Conservation (phyloP, 2,888 invertebrate genomes). For the Carterocephalus palaemon region DNA sequence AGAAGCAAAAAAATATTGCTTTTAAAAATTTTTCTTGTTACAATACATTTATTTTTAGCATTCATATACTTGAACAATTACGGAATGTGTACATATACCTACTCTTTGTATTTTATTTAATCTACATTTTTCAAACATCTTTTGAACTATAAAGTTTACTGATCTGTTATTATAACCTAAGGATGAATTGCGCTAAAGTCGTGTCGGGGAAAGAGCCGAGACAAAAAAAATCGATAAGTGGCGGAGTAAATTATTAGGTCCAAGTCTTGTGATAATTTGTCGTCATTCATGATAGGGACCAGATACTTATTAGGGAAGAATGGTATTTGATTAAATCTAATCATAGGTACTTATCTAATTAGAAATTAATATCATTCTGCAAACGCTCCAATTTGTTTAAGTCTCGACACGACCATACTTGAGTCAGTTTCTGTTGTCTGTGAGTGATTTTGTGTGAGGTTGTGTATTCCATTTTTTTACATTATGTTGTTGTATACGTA, state of each 20-base stretch:
- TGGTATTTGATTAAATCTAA: neutral
- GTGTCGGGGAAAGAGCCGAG: conserved; percentile 9
- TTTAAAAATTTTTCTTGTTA: no score
- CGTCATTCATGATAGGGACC: conserved; percentile 14
- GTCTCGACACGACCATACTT: conserved; percentile 15
- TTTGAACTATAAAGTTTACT: no score
- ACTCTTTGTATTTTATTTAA: no score
- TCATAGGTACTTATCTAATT: neutral
- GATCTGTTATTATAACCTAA: conserved; percentile 3
- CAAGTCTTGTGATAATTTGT: neutral
- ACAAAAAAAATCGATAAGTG: neutral
- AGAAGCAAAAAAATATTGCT: no score
- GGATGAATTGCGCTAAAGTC: conserved; percentile 2
- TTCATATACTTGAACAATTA: conserved; percentile 8
- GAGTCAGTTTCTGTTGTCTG: conserved; percentile 18
- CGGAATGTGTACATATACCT: conserved; percentile 20
- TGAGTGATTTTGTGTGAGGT: conserved; percentile 37
- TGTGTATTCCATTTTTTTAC: conserved; percentile 63
- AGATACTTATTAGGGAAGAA: conserved; percentile 6
- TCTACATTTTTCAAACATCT: no score
- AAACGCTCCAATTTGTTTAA: conserved; percentile 16
- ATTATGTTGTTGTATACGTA: conserved; percentile 58
- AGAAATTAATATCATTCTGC: neutral
- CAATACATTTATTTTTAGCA: neutral
- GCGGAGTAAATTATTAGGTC: neutral